Percentiles rank a stretch among this genome's conserved stretches.
These are phyloP conservation scores for Elgaria multicarinata DNA, from an alignment of 2,113 vertebrate species.

Conservation along the genomic window DNA sequence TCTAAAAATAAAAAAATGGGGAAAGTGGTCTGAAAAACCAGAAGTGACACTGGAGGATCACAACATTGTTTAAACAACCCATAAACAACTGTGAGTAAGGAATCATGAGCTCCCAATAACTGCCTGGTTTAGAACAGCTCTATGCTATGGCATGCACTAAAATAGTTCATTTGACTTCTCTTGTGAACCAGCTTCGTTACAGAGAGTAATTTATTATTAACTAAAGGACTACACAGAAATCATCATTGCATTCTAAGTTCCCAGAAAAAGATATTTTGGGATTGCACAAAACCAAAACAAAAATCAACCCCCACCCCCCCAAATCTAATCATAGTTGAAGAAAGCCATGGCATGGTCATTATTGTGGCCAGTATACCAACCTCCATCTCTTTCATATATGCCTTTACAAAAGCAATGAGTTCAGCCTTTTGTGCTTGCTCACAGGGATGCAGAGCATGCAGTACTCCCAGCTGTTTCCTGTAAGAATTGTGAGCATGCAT, in stretches of 20 bases:
- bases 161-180: background rate
- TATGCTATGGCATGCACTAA: background rate
- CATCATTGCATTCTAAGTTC: background rate
- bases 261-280: slow-evolving; percentile 18
- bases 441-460: background rate
- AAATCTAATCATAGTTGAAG: too few species aligned
- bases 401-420: slow-evolving; percentile 12
- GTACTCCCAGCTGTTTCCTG: background rate
- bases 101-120: too few species aligned
- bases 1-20: too few species aligned
- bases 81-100: too few species aligned
- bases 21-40: too few species aligned
- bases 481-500: background rate
- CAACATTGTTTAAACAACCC: too few species aligned
- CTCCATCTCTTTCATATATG: slow-evolving; percentile 12
- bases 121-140: too few species aligned
- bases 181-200: background rate
- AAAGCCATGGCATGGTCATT: slow-evolving; percentile 34
- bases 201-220: background rate
- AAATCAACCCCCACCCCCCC: too few species aligned
- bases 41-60: too few species aligned
- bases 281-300: background rate
- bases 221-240: background rate
- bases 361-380: background rate
- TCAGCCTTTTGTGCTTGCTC: slow-evolving; percentile 1